A percentile compares a stretch with the other conserved stretches of the same genome.
These are phyloP conservation scores for Coturnix japonica DNA, from an alignment of 2,113 vertebrate genomes.

Conservation along the genomic window DNA sequence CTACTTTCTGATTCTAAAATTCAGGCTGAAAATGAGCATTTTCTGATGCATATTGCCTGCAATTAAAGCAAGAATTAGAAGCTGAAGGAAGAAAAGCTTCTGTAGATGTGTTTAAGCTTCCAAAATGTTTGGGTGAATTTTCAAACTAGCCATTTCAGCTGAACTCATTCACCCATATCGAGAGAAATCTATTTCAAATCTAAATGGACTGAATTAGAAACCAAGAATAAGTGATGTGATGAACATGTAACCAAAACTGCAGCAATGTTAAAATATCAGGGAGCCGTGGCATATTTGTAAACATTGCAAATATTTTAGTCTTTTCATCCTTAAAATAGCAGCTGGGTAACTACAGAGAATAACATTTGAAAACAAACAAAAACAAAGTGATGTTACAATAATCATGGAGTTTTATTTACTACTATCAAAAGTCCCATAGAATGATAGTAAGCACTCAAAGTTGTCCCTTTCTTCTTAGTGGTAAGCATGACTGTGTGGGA, in stretches of 20 bases:
- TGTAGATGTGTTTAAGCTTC: background rate
- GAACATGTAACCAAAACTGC: background rate
- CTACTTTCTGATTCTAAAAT: background rate
- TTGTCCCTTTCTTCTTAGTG: background rate
- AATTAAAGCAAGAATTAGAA: background rate
- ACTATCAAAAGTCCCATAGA: background rate
- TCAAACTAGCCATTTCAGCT: background rate
- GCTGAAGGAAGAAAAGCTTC: background rate
- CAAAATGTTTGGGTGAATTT: background rate
- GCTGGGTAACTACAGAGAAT: background rate
- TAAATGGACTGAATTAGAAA: background rate
- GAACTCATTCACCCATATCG: background rate
- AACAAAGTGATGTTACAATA: background rate
- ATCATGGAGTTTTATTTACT: background rate
- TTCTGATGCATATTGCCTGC: background rate
- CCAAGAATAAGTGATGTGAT: background rate
- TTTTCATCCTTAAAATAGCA: background rate
- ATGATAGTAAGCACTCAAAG: background rate
- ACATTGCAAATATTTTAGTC: background rate
- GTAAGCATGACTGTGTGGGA: background rate
- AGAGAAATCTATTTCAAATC: background rate
- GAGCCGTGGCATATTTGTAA: background rate
- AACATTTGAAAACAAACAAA: background rate
- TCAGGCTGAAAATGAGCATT: background rate
- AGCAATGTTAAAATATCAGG: background rate